Evolutionary conservation across 2,113 vertebrate genomes (phyloP).

Genomic region (Siphamia tubifer): DNA sequence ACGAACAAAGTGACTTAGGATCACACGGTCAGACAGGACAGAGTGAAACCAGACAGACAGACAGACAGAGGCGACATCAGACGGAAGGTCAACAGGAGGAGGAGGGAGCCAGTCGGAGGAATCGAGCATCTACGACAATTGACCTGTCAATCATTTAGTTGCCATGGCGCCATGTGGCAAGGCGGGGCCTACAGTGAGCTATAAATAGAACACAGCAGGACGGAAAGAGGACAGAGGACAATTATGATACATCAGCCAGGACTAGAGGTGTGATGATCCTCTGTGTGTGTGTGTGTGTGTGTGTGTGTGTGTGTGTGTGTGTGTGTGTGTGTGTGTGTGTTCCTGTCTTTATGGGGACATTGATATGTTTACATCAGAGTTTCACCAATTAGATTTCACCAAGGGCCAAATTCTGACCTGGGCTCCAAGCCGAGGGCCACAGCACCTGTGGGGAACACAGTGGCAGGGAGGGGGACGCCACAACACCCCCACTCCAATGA

Average conservation of each 20-base stretch:
- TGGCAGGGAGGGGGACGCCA: too few relatives aligned
- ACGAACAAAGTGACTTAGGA: conserved; percentile 32
- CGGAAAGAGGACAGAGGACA: conserved; percentile 55
- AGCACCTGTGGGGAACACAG: too few relatives aligned
- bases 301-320: neutral
- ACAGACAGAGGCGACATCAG: conserved; percentile 44
- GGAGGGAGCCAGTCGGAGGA: conserved; percentile 24
- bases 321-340: neutral
- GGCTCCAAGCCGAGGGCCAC: too few relatives aligned
- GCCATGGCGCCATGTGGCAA: conserved; percentile 26
- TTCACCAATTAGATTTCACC: too few relatives aligned
- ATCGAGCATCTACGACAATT: conserved; percentile 31
- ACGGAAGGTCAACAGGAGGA: conserved; percentile 47
- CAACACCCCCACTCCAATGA: too few relatives aligned
- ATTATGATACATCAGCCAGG: conserved; percentile 40
- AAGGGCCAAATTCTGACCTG: too few relatives aligned
- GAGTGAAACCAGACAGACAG: conserved; percentile 2
- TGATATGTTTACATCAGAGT: too few relatives aligned
- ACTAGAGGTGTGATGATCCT: neutral
- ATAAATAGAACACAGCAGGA: conserved; percentile 64
- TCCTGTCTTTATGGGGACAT: too few relatives aligned
- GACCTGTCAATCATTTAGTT: conserved; percentile 64
- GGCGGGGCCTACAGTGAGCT: conserved; percentile 47
- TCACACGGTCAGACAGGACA: conserved; percentile 2
- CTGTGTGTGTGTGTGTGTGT: neutral